These are phyloP conservation scores for Carlito syrichta DNA, from an alignment of 2,113 vertebrate species.

Conservation along the genomic window DNA sequence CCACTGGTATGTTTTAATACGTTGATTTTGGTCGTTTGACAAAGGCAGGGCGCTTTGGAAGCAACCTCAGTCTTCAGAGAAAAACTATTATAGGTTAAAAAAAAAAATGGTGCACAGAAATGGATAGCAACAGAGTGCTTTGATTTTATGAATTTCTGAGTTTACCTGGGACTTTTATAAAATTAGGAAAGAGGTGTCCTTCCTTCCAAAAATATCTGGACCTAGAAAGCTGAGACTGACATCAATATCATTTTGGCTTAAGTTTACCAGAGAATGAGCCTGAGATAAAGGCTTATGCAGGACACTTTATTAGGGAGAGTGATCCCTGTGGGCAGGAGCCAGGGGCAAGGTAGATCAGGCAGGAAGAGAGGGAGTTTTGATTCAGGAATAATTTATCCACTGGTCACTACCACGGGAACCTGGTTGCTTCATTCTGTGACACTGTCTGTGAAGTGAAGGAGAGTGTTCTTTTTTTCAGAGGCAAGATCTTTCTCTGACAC, in stretches of 20 bases:
- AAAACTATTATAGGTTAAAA: rapidly evolving
- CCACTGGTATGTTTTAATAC: background rate
- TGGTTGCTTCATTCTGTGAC: background rate
- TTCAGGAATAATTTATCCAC: background rate
- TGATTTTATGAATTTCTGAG: background rate
- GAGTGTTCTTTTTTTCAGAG: no score
- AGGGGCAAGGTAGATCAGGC: no score
- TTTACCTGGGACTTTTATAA: background rate
- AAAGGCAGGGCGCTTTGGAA: background rate
- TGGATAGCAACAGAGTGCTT: background rate
- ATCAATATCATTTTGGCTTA: background rate
- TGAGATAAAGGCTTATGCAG: background rate
- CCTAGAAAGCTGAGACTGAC: background rate
- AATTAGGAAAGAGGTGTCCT: background rate
- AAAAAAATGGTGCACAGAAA: background rate
- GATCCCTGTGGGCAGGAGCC: background rate
- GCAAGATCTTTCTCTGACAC: no score
- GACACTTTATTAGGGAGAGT: background rate
- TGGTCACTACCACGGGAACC: background rate
- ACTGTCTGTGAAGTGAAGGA: background rate
- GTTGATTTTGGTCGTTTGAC: background rate
- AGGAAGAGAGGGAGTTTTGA: background rate
- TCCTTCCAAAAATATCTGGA: background rate
- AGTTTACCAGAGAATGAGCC: background rate
- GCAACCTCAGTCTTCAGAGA: background rate